Conservation (phyloP, 2,797 vertebrate genomes). For the Xenentodon cancila region DNA sequence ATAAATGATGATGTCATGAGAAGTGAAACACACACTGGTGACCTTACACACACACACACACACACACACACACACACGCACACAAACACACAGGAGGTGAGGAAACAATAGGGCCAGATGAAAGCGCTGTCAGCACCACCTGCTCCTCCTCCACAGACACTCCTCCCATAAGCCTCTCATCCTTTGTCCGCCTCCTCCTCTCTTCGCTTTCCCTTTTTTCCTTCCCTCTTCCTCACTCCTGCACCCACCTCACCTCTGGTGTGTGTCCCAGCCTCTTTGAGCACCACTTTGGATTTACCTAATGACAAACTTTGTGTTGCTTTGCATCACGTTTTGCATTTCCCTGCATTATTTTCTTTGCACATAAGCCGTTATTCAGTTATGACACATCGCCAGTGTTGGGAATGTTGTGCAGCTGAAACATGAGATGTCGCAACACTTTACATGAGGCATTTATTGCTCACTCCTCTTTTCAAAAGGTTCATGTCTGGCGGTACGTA, state of each 20-base stretch:
- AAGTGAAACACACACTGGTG: too few species aligned
- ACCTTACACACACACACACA: too few species aligned
- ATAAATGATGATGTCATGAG: too few species aligned
- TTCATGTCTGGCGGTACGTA: too few species aligned
- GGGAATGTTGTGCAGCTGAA: not conserved
- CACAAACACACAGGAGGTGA: not conserved
- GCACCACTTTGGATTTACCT: constrained; percentile 8
- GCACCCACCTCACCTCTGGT: not conserved
- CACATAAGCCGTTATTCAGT: constrained; percentile 6
- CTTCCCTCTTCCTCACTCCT: not conserved
- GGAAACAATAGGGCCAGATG: constrained; percentile 58
- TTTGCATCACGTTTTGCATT: constrained; percentile 19
- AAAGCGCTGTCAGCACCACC: constrained; percentile 58
- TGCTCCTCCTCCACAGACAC: constrained; percentile 44
- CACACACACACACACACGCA: too few species aligned
- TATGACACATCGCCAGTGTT: not conserved
- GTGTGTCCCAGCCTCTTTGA: not conserved
- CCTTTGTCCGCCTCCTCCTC: too few species aligned
- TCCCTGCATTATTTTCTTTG: constrained; percentile 1
- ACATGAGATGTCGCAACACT: not conserved
- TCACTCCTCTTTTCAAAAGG: too few species aligned
- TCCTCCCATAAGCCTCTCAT: too few species aligned
- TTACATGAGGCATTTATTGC: constrained; percentile 5
- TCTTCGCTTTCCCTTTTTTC: too few species aligned
- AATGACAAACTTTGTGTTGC: constrained; percentile 7